A percentile compares a stretch with the other conserved stretches of the same genome.
Evolutionary conservation across 1,140 invertebrate genomes (phyloP).

Genomic region (Oreohelix idahoensis): DNA sequence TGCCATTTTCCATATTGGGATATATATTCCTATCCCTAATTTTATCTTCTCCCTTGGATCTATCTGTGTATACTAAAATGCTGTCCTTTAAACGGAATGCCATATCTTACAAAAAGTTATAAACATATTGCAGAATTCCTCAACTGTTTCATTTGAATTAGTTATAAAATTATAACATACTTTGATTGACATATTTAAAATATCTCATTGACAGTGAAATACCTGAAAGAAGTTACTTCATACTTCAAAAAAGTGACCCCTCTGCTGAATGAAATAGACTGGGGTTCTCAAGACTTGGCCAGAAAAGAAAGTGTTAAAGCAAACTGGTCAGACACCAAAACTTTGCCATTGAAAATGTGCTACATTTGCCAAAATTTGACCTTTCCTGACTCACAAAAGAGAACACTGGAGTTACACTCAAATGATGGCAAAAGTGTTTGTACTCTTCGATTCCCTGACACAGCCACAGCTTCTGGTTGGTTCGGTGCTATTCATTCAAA

Average conservation of each 20-base stretch:
- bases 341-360: constrained; percentile 90
- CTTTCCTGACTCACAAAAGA: constrained; percentile 84
- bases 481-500: constrained; percentile 93
- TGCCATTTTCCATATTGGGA: no score
- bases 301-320: constrained; percentile 52
- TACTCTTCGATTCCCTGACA: constrained; percentile 78
- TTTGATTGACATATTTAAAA: no score
- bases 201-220: constrained; percentile 86
- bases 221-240: constrained; percentile 88
- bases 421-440: constrained; percentile 92
- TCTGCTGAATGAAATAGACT: constrained; percentile 95
- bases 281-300: constrained; percentile 76
- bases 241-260: constrained; percentile 78
- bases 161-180: no score
- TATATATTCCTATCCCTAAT: no score
- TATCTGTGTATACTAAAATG: no score
- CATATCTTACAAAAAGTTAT: no score
- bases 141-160: no score
- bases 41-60: no score
- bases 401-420: constrained; percentile 88
- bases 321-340: constrained; percentile 72
- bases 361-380: constrained; percentile 89
- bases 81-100: no score
- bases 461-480: constrained; percentile 80
- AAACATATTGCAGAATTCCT: no score